These are phyloP conservation scores for Grammomys dolichurus DNA, from an alignment of 2,113 vertebrate species.

Conservation along the genomic window DNA sequence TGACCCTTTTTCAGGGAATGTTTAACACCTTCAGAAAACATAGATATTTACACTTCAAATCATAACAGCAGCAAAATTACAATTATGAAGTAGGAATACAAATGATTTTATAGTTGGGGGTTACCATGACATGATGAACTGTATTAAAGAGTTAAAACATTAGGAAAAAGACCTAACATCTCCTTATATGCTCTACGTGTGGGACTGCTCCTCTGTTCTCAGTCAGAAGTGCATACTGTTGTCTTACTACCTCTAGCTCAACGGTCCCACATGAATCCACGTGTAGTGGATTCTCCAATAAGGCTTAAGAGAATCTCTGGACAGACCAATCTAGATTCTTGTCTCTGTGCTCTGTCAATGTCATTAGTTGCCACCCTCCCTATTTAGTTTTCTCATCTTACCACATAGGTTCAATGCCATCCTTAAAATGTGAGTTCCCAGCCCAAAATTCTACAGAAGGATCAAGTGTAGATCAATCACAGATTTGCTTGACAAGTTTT, in stretches of 20 bases:
- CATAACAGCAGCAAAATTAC: neutral
- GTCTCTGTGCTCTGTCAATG: conserved; percentile 90
- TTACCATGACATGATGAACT: neutral
- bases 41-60: neutral
- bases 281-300: neutral
- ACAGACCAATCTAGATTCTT: neutral
- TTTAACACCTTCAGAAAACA: neutral
- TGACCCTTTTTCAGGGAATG: neutral
- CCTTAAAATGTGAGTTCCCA: conserved; percentile 98
- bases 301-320: neutral
- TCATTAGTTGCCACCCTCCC: conserved; percentile 96
- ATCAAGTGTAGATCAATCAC: neutral
- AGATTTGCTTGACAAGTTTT: neutral
- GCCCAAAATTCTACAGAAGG: conserved; percentile 83
- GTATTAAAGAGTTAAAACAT: neutral
- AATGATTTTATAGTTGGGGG: neutral
- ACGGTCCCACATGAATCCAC: too few relatives aligned
- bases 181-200: neutral
- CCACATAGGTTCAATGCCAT: conserved; percentile 97
- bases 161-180: neutral
- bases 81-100: neutral
- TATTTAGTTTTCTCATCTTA: conserved; percentile 95
- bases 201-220: too few relatives aligned
- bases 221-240: too few relatives aligned
- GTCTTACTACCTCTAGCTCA: neutral